Evolutionary conservation across 2,888 invertebrate species (phyloP).

Genomic region (Anthophora plumipes): DNA sequence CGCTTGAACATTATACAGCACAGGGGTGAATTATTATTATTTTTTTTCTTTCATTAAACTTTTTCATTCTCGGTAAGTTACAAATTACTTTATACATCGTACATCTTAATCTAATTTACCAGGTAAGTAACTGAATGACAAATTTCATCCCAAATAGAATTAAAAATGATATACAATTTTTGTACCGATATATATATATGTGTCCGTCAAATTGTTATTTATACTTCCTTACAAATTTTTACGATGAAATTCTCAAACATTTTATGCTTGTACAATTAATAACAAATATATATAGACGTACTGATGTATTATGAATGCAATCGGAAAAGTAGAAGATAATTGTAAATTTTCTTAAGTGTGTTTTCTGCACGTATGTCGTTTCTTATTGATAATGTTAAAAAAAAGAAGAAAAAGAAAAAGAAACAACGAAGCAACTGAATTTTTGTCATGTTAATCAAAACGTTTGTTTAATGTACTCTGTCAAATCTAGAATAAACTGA

Average conservation of each 20-base stretch:
- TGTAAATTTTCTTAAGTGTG: not conserved
- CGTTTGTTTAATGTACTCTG: no score
- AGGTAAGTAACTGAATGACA: not conserved
- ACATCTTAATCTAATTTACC: constrained; percentile 6
- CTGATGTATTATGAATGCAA: not conserved
- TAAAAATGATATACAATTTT: constrained; percentile 4
- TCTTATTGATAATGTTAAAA: no score
- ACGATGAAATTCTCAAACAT: not conserved
- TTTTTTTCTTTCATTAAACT: no score
- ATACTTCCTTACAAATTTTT: not conserved
- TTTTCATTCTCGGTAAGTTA: no score
- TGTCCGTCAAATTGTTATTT: constrained; percentile 2
- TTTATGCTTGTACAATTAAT: not conserved
- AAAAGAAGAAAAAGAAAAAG: no score
- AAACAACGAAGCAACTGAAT: no score
- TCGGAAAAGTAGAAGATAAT: not conserved
- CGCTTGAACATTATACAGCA: not conserved
- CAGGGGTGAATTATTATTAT: constrained; percentile 3
- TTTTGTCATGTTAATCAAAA: no score
- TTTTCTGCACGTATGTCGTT: not conserved
- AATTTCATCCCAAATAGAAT: not conserved
- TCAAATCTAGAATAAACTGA: no score
- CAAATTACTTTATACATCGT: constrained; percentile 21
- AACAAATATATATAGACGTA: not conserved
- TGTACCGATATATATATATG: constrained; percentile 9